These are phyloP conservation scores for Melipona bicolor DNA, from an alignment of 2,888 invertebrate genomes.

Conservation along the genomic window DNA sequence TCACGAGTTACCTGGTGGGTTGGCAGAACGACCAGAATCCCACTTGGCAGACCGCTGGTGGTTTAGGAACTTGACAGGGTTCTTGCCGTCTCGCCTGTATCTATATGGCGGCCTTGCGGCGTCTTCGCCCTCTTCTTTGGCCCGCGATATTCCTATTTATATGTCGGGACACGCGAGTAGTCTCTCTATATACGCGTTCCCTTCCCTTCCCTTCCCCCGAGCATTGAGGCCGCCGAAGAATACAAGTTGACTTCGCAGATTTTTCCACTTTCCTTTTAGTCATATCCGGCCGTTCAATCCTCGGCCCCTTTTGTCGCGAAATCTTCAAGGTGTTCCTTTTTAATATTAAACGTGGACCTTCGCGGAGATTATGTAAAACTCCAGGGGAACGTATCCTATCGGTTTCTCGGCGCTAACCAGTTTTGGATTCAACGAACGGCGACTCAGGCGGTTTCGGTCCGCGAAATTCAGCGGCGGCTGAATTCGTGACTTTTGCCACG, in stretches of 20 bases:
- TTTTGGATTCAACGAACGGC: not conserved
- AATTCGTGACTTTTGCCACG: constrained; percentile 23
- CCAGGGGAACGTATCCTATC: not conserved
- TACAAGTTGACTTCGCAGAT: constrained; percentile 29
- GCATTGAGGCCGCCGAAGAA: constrained; percentile 11
- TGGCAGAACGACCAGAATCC: constrained; percentile 71
- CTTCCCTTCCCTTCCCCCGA: not conserved
- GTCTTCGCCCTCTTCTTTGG: constrained; percentile 50
- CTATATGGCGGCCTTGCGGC: constrained; percentile 20
- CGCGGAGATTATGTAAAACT: not conserved
- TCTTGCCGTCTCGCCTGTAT: constrained; percentile 38
- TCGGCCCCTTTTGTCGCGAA: not conserved
- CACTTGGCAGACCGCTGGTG: constrained; percentile 75
- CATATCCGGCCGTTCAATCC: not conserved
- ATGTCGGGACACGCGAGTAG: constrained; percentile 38
- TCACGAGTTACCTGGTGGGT: constrained; percentile 70
- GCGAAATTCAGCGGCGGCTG: constrained; percentile 28
- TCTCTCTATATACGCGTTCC: not conserved
- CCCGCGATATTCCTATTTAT: constrained; percentile 66
- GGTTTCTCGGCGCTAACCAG: not conserved
- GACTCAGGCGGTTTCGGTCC: not conserved
- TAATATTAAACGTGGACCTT: not conserved
- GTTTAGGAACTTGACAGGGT: constrained; percentile 72
- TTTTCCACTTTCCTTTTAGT: not conserved
- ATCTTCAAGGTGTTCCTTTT: not conserved